Base-by-base conservation (phyloP, 2,113 vertebrate genomes). In the Ophiodon elongatus region DNA sequence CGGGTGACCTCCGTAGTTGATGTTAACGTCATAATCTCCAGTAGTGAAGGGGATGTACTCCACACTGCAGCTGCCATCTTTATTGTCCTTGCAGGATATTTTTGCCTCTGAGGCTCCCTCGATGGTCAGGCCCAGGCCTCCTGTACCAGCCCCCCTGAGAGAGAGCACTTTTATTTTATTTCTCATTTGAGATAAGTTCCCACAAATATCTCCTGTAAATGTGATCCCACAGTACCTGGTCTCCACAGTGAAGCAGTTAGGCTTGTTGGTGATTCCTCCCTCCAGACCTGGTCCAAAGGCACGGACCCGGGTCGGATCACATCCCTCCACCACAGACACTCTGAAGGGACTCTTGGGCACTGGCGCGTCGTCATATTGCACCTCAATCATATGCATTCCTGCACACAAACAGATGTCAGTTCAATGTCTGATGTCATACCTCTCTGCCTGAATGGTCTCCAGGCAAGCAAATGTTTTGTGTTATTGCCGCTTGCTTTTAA, bases 11-110 rank as follows among this genome's bases (percentile, higher is more conserved):
- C 98, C 98, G 0, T 98, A 99, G 88, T 96, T 98, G 90, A 99
- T 99, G 95, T 99, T 99, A 91, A 99, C 96, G 0, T 99, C 98
- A 0, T 99, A 99, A 92, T 97, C 96, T 1, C 98, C 98, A 0
- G 97, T 71, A 0, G 96, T 97, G 93, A 97, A 99, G 82, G 98
- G 98, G 60, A 98, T 94, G 31, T 99, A 99, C 79, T 99, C 98
- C 88, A 99, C 98, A 0, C 96, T 96, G 70, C 98, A 99, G 94
- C 98, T 99, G 4, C 98, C 98, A 0, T 99, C 98, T 82, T 99
- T 99, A 89, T 99, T 99, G 91, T 99, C 98, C 65, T 97, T 98
- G 92, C 98, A 99, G 47, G 97, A 97, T 96, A 99, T 99, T 92
- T 99, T 99, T n/a, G 98, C 96, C 88, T 99, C 98, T 0, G 97